Evolutionary conservation across 2,113 vertebrate species (phyloP).

Genomic region (Oreochromis spilurus): DNA sequence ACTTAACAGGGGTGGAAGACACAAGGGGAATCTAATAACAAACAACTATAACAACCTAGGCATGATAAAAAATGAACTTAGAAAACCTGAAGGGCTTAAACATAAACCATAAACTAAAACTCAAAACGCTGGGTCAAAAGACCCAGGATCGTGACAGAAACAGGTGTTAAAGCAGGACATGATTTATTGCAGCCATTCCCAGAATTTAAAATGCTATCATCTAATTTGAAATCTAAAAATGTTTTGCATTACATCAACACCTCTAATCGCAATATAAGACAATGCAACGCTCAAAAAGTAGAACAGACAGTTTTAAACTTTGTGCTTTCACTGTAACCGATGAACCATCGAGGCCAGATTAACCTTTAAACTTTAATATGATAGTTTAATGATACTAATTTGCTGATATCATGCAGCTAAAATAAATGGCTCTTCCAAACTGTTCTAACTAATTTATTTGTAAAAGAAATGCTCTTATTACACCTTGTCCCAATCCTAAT

Average conservation of each 20-base stretch:
- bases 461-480: neutral
- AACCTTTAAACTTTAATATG: neutral
- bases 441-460: neutral
- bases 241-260: neutral
- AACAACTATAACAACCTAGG: too few relatives aligned
- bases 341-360: neutral
- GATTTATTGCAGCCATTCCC: neutral
- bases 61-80: too few relatives aligned
- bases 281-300: neutral
- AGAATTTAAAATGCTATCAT: neutral
- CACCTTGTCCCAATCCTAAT: neutral
- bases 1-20: too few relatives aligned
- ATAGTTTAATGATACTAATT: neutral
- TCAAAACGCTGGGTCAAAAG: too few relatives aligned
- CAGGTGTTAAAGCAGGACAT: neutral
- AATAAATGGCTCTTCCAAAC: neutral
- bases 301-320: neutral
- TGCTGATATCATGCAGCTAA: neutral
- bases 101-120: too few relatives aligned
- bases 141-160: neutral
- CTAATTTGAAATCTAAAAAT: neutral
- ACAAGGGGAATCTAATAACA: too few relatives aligned
- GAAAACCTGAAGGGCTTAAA: too few relatives aligned
- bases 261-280: neutral
- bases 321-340: neutral